A percentile compares a stretch with the other conserved stretches of the same genome.
Evolutionary conservation across 2,113 vertebrate genomes (phyloP).

Genomic region (Tragelaphus imberbis): DNA sequence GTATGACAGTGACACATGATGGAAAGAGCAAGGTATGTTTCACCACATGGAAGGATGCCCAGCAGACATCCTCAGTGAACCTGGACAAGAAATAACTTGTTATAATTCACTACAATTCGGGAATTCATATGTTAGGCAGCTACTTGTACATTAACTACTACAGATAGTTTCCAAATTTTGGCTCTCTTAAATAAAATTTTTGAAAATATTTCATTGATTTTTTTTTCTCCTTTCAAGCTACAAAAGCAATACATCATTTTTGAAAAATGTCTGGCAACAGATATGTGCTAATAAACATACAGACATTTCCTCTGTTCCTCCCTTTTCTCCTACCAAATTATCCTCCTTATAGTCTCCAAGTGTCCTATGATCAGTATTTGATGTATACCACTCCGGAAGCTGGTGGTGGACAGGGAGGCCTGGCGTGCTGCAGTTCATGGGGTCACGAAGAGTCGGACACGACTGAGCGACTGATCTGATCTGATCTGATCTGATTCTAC

Average conservation of each 20-base stretch:
- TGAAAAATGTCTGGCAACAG: neutral
- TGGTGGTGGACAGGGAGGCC: no score
- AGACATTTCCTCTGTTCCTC: neutral
- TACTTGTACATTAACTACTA: neutral
- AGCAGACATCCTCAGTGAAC: neutral
- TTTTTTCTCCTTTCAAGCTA: neutral
- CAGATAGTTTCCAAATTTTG: neutral
- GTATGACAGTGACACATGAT: neutral
- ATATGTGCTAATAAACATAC: neutral
- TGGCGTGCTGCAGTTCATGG: no score
- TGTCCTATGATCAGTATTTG: neutral
- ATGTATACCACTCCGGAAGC: neutral
- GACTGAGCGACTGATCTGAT: no score
- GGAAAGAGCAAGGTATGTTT: neutral
- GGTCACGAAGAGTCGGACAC: no score
- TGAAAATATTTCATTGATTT: neutral
- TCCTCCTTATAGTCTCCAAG: neutral
- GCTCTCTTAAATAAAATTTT: neutral
- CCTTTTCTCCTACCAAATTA: neutral
- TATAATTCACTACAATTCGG: neutral
- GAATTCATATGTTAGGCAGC: neutral
- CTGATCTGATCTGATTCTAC: no score
- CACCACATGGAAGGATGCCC: neutral
- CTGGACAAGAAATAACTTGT: neutral
- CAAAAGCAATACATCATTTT: neutral